Conservation (phyloP, 2,797 vertebrate genomes). For the Coluber constrictor region DNA sequence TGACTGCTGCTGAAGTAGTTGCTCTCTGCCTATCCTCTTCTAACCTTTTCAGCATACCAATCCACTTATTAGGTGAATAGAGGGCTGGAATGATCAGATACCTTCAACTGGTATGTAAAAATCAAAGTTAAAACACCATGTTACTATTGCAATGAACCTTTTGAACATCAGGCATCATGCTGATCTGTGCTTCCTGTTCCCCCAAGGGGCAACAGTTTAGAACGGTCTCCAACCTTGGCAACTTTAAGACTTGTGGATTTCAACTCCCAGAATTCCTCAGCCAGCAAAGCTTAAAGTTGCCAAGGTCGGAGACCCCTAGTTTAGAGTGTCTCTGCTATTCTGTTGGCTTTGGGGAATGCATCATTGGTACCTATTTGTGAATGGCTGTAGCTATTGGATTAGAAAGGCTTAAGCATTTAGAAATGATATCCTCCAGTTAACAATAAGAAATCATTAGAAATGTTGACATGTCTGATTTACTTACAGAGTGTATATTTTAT, state of each 20-base stretch:
- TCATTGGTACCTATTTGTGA: slow-evolving; percentile 23
- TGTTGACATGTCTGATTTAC: not conserved
- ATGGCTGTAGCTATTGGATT: slow-evolving; percentile 21
- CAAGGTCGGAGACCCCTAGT: too few species aligned
- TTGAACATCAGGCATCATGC: slow-evolving; percentile 38
- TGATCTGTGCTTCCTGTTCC: slow-evolving; percentile 28
- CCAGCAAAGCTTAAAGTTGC: too few species aligned
- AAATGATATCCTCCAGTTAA: not conserved
- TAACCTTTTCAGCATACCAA: slow-evolving; percentile 76
- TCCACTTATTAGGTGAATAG: slow-evolving; percentile 76
- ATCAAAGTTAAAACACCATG: slow-evolving; percentile 53
- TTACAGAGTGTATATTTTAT: not conserved
- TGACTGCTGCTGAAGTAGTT: slow-evolving; percentile 70
- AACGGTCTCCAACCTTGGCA: too few species aligned
- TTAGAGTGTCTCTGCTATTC: slow-evolving; percentile 40
- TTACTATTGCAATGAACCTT: slow-evolving; percentile 54
- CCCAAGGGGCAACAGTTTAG: slow-evolving; percentile 1
- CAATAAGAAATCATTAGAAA: not conserved
- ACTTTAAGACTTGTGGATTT: too few species aligned
- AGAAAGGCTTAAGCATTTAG: not conserved
- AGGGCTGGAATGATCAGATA: slow-evolving; percentile 71
- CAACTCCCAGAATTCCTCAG: too few species aligned
- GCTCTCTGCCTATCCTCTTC: slow-evolving; percentile 70
- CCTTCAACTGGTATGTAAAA: slow-evolving; percentile 77
- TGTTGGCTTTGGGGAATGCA: slow-evolving; percentile 46